A percentile compares a stretch with the other conserved stretches of the same genome.
phyloP scores from a whole-genome alignment of 2,797 vertebrate species.

The Sebastes iracundus region DNA sequence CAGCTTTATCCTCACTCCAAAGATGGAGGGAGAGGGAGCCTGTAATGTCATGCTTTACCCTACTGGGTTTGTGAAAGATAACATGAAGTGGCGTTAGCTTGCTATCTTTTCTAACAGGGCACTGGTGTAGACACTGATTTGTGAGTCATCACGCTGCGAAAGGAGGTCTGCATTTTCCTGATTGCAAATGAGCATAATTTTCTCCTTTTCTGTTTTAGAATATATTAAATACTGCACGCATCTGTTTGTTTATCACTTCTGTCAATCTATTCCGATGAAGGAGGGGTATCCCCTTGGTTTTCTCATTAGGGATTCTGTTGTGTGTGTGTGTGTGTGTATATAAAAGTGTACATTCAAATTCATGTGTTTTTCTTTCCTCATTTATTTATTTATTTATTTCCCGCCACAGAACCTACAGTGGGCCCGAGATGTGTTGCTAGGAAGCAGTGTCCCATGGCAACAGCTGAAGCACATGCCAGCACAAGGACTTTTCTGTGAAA shows the following conservation, averaged over 20 bases:
- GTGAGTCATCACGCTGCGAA: constrained; percentile 55
- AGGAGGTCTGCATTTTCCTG: constrained; percentile 33
- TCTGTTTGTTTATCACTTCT: neutral
- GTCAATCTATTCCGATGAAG: neutral
- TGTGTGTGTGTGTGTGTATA: neutral
- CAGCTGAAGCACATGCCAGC: constrained; percentile 99
- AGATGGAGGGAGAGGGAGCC: constrained; percentile 9
- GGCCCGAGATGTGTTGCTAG: constrained; percentile 99
- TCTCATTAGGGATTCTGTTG: neutral
- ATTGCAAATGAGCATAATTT: constrained; percentile 38
- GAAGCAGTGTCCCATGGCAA: constrained; percentile 98
- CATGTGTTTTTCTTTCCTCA: constrained; percentile 21
- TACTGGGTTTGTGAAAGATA: constrained; percentile 11
- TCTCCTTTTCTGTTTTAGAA: neutral
- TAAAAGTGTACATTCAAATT: constrained; percentile 31
- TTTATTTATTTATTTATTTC: constrained; percentile 65
- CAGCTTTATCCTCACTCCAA: constrained; percentile 20
- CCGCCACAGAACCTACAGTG: constrained; percentile 95
- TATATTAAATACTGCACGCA: neutral
- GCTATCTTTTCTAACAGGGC: constrained; percentile 34
- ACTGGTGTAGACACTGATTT: constrained; percentile 27
- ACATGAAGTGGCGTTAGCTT: constrained; percentile 8
- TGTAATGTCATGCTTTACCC: constrained; percentile 28
- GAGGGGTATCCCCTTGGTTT: neutral
- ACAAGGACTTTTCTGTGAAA: constrained; percentile 99